Base-by-base conservation (phyloP, 2,113 vertebrate genomes). In the Petaurus breviceps region DNA sequence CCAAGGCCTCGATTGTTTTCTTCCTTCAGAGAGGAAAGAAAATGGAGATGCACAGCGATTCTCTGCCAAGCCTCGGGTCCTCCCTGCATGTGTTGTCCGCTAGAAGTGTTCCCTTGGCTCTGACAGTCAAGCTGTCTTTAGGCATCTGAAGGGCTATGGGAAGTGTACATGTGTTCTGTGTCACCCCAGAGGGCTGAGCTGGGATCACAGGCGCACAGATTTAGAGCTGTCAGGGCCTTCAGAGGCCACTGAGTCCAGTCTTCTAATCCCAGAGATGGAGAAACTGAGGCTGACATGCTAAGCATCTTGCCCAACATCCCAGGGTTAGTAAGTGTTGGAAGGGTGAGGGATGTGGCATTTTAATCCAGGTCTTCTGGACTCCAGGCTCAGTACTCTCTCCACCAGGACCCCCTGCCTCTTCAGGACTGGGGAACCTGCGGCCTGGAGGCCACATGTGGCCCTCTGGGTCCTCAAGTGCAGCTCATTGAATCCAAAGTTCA, bases 221-320 rank as follows among this genome's bases (percentile, higher is more conserved):
- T n/a, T 14, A 16, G 14, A 37, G 14, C 12, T 19, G 3, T 16
- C 31, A 77, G 61, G 61, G 37, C 31, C 55, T 4, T 3, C 31
- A 77, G 61, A n/a, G 31, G 61, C 61, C 61, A 37, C 28, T 11
- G 61, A 77, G 14, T 77, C 61, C 14, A 77, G 19, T n/a, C 37
- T 16, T 0, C 31, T n/a, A 77, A 68, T 9, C 90, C 51, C 31
- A 46, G 12, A 31, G 11, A 91, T 6, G 51, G 94, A 37, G 54
- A 92, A 84, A 93, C n/a, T 51, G 53, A 92, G 92, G 47, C 50
- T 92, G 52, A 94, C 37, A 94, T 50, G 92, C 52, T n/a, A 51
- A 95, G 54, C 22, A 51, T 77, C 31, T 49, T 91, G 9, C 46
- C 91, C 31, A 91, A 46, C 25, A 54, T 47, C 51, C 10, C 11